Conservation (phyloP, 2,113 vertebrate species). For the Amphiprion percula region DNA sequence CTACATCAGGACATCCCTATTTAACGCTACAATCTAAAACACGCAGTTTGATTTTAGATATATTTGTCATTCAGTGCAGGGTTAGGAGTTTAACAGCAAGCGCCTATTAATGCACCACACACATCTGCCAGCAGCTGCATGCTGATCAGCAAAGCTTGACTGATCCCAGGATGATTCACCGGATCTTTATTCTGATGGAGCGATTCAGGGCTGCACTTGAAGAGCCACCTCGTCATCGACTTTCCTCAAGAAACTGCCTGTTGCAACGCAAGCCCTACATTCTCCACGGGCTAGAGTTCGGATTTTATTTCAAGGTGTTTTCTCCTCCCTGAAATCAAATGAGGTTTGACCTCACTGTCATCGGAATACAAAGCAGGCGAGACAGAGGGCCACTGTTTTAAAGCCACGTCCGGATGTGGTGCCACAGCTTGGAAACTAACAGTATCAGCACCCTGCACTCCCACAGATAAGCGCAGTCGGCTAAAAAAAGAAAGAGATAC, state of each 20-base stretch:
- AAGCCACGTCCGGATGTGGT: constrained; percentile 48
- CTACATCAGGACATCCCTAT: no score
- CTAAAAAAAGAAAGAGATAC: constrained; percentile 64
- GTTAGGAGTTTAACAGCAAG: constrained; percentile 44
- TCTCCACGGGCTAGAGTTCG: constrained; percentile 24
- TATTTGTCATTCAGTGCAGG: constrained; percentile 45
- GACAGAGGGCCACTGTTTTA: constrained; percentile 46
- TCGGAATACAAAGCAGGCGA: constrained; percentile 65
- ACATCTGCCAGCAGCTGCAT: constrained; percentile 65
- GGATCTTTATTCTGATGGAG: constrained; percentile 66
- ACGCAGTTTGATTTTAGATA: constrained; percentile 3
- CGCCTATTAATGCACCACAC: constrained; percentile 70
- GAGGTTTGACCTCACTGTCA: constrained; percentile 62
- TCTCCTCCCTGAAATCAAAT: constrained; percentile 53
- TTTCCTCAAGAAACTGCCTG: constrained; percentile 28
- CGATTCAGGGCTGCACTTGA: constrained; percentile 47
- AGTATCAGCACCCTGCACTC: constrained; percentile 72
- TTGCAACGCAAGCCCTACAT: constrained; percentile 10
- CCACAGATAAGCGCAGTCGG: constrained; percentile 68
- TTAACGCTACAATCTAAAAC: no score
- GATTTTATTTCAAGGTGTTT: constrained; percentile 31
- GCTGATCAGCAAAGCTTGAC: constrained; percentile 66
- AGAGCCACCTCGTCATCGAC: constrained; percentile 15
- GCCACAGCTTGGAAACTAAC: constrained; percentile 58
- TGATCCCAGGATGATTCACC: constrained; percentile 62